Base-by-base conservation (phyloP, 64 coral and sea anemone species). In the Stylophora pistillata region DNA sequence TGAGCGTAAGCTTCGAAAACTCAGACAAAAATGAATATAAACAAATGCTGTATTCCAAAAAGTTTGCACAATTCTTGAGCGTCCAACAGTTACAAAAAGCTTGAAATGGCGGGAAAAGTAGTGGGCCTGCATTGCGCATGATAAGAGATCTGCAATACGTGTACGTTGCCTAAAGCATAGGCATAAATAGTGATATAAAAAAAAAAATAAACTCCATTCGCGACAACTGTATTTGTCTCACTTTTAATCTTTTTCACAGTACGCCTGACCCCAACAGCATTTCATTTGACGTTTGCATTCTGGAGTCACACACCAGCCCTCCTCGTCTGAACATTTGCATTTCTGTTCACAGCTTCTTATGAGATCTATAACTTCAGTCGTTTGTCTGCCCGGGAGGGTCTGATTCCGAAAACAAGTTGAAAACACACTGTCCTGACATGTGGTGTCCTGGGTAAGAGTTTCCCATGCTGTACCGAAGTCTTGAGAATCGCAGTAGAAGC, bases 401-500 rank as follows among this genome's bases (percentile, higher is more conserved):
- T 90, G 64, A 74, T 96, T 96, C 73, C 10, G 23, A 55, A 88
- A 96, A 37, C 94, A 96, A 75, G 76, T 78, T 90, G 81, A 62
- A 71, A 90, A 92, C 4, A 93, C 30, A n/a, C 82, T 79, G 21
- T 93, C 71, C 74, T 96, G 94, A 29, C 94, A 96, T 1, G 87
- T 41, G 0, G 63, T 30, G 58, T 93, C 87, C 23, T 89, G 72
- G 81, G 86, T 96, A 23, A 96, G 75, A 74, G 53, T 83, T 64
- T 74, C 77, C 94, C 94, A 96, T 9, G 76, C 58, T 20, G 77
- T 27, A 53, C 94, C 94, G 15, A 92, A 96, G 65, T 93, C 91
- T 55, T 96, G 91, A 14, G 56, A 82, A 63, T 96, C 94, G 74
- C 94, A 96, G 62, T 93, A 96, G 30, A 87, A 96, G n/a, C 94